These are phyloP conservation scores for Brotula barbata DNA, from an alignment of 2,797 vertebrate genomes.

Conservation along the genomic window DNA sequence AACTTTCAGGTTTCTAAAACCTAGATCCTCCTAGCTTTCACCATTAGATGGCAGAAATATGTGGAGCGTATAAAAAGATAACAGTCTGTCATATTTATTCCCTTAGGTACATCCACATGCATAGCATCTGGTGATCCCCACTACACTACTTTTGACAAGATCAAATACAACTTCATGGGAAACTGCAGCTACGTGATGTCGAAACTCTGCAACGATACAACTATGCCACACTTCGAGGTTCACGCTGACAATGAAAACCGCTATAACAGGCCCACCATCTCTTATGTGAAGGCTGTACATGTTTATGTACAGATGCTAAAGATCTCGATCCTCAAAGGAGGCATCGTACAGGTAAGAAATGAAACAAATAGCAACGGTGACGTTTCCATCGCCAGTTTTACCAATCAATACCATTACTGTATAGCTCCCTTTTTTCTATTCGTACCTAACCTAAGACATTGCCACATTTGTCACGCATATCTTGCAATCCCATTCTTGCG, in stretches of 20 bases:
- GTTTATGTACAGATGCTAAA: slow-evolving; percentile 68
- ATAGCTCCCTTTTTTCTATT: no score
- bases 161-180: slow-evolving; percentile 80
- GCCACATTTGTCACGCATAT: no score
- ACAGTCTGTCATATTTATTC: background rate
- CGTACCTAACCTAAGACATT: no score
- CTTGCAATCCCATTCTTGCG: no score
- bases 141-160: slow-evolving; percentile 80
- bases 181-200: slow-evolving; percentile 83
- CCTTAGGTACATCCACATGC: slow-evolving; percentile 71
- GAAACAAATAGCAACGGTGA: no score
- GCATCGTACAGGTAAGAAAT: slow-evolving; percentile 74
- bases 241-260: slow-evolving; percentile 80
- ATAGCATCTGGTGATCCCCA: slow-evolving; percentile 77
- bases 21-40: no score
- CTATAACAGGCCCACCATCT: slow-evolving; percentile 68
- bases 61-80: no score
- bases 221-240: slow-evolving; percentile 74
- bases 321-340: slow-evolving; percentile 80
- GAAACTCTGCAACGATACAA: slow-evolving; percentile 70
- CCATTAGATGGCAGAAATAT: no score
- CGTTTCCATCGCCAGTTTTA: no score
- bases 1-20: no score
- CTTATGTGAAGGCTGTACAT: slow-evolving; percentile 80
- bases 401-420: no score